Base-by-base conservation (phyloP, 37 sponge, comb jelly and placozoan genomes). In the Geodia barretti region DNA sequence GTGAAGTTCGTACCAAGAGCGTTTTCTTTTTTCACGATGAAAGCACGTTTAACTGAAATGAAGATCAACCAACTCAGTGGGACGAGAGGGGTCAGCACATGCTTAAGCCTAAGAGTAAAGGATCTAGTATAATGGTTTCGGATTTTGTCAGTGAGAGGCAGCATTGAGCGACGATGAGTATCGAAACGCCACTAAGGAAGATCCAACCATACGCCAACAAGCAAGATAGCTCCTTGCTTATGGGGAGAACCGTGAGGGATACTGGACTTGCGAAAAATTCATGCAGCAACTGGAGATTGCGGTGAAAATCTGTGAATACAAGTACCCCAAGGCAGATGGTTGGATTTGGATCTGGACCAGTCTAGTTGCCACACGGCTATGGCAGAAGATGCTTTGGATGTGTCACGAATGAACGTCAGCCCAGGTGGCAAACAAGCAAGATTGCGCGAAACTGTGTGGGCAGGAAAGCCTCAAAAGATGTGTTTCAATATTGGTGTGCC, bases 271-370 rank as follows among this genome's bases (percentile, higher is more conserved):
- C 2, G 68, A 88, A 1, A 83, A 78, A 41, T 88, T 81, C 64
- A 60, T 87, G 34, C 25, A 14, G 11, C 78, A 88, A 31, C 34
- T 88, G 31, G 36, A 78, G 35, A 39, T 70, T 11, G 88, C 83
- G 0, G 39, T 73, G n/a, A 70, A 77, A 1, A 88, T 88, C 58
- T 82, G 78, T 3, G 79, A 83, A n/a, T 23, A 25, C 4, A 83
- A 88, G 69, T 88, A 88, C 43, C 89, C 89, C 11, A 83, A 76
- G 69, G 39, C 68, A 40, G 77, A 81, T 14, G 88, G 88, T 0
- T 87, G 73, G 80, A 64, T 31, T 39, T 38, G 69, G 5, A 36
- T 73, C 1, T 78, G 83, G 89, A 88, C 68, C 83, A 88, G 4
- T 82, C 83, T 30, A 60, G 76, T 21, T 83, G 82, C 68, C 88